Base-by-base conservation (phyloP, 2,113 vertebrate species). In the Marmota monax region DNA sequence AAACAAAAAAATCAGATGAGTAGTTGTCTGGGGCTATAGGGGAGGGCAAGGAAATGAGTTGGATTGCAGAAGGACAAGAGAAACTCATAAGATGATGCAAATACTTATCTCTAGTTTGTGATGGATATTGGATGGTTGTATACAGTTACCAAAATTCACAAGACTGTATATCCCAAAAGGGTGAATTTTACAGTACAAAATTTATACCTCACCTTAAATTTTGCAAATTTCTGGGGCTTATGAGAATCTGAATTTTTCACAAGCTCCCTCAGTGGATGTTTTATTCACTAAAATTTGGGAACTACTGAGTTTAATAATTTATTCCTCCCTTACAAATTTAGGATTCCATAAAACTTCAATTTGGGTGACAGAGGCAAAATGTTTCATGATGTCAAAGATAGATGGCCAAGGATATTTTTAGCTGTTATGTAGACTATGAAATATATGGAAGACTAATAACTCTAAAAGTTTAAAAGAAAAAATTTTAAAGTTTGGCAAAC, bases 271-370 rank as follows among this genome's bases (percentile, higher is more conserved):
- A 3, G 13, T 92, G 9, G 11, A 96, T 95, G 48, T 95, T 96
- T 96, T 96, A 97, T 93, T 95, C 96, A 93, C 65, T 80, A 73
- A 95, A 90, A 45, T 92, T 93, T 76, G 78, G 73, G 69, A 95
- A 94, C 37, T 83, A 93, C n/a, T 84, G 53, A 84, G 32, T 95
- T 96, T 88, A 97, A 95, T 95, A 85, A 98, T 97, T 92, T 88
- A 97, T 93, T 95, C 9, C 4, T 34, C 67, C n/a, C 61, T 96
- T 96, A 88, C 86, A 92, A 97, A 97, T 97, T 95, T 96, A 97
- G 92, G 53, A 92, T 93, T 95, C 69, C 79, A 97, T 95, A 88
- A 93, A 97, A 96, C 48, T 96, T 67, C 34, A 70, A 73, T 94
- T 93, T 95, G 58, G 83, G 32, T 96, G 84, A 95, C 86, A 92